These are phyloP conservation scores for Plecturocebus donacophilus DNA, from an alignment of 2,113 vertebrate genomes.

Conservation along the genomic window DNA sequence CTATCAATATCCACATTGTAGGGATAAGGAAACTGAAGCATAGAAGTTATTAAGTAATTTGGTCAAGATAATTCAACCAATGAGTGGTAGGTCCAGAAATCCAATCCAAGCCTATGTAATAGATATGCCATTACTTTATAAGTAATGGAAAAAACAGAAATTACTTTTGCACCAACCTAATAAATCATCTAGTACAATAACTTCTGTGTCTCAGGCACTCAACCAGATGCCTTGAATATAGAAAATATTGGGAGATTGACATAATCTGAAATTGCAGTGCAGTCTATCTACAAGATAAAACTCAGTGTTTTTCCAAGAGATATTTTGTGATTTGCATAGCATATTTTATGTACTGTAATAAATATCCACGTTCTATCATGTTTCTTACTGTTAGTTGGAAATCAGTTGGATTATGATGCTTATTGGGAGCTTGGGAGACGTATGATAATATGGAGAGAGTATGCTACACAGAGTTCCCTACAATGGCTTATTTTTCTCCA, in stretches of 20 bases:
- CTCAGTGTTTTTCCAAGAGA: neutral
- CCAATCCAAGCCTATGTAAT: neutral
- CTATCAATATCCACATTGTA: neutral
- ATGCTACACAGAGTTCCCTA: neutral
- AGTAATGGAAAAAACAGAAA: no score
- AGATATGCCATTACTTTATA: no score
- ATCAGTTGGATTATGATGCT: no score
- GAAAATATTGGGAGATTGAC: neutral
- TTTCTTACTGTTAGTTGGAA: neutral
- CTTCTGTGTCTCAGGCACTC: neutral
- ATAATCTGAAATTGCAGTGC: neutral
- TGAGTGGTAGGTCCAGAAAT: neutral
- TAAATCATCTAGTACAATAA: neutral
- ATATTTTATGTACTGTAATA: neutral
- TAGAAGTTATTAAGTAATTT: neutral
- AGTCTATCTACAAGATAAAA: neutral
- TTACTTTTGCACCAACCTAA: no score
- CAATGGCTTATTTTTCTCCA: neutral
- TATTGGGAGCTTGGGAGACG: neutral
- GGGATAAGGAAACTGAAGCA: neutral
- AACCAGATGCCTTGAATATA: neutral
- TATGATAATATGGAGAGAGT: neutral
- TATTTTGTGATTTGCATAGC: neutral
- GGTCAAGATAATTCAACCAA: neutral
- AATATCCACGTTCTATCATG: neutral